Percentiles rank a stretch among this genome's conserved stretches.
These are phyloP conservation scores for Rhagonycha lutea DNA, from an alignment of 2,888 invertebrate species.

Conservation along the genomic window DNA sequence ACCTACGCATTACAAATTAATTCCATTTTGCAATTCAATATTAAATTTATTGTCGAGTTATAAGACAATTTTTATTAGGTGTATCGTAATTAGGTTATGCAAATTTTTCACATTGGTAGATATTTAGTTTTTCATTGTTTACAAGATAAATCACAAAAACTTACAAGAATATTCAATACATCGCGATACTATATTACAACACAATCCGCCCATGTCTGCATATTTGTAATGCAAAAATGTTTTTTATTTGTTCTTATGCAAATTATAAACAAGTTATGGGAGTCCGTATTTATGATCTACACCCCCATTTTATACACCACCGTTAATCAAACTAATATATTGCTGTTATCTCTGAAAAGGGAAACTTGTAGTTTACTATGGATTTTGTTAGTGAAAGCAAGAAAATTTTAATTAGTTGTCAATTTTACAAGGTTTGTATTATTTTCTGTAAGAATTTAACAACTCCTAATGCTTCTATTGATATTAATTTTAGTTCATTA, in stretches of 20 bases:
- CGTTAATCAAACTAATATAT: slow-evolving; percentile 23
- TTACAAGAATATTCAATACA: slow-evolving; percentile 7
- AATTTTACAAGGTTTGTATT: slow-evolving; percentile 31
- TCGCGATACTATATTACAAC: slow-evolving; percentile 10
- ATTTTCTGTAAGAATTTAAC: background rate
- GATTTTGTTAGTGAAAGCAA: background rate
- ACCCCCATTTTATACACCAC: slow-evolving; percentile 10
- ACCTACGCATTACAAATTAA: background rate
- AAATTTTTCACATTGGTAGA: background rate
- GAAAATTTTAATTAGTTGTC: slow-evolving; percentile 25
- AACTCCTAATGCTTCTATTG: background rate
- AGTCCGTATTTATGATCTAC: slow-evolving; percentile 24
- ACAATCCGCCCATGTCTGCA: slow-evolving; percentile 21
- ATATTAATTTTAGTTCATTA: background rate
- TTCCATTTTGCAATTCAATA: background rate
- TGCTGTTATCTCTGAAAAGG: slow-evolving; percentile 8
- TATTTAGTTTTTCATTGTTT: background rate
- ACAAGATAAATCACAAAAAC: slow-evolving; percentile 16
- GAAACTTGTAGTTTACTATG: slow-evolving; percentile 7
- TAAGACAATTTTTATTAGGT: background rate
- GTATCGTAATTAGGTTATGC: background rate
- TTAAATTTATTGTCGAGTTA: background rate
- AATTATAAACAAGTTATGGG: slow-evolving; percentile 25
- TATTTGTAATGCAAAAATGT: slow-evolving; percentile 29
- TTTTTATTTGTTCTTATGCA: slow-evolving; percentile 25